A percentile compares a stretch with the other conserved stretches of the same genome.
Conservation (phyloP, 2,888 invertebrate species). For the Antitype chi region DNA sequence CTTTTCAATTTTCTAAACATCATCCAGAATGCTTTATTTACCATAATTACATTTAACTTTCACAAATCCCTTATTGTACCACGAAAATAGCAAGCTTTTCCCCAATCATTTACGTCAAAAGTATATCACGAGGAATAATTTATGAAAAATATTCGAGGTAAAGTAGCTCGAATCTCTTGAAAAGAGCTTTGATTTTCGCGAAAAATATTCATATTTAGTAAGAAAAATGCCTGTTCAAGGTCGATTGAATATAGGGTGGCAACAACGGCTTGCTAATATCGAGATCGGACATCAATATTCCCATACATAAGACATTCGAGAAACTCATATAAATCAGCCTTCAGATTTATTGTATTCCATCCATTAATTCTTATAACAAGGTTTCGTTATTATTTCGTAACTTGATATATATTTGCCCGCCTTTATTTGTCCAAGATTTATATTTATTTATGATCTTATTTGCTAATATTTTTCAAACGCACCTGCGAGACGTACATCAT, state of each 20-base stretch:
- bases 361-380: constrained; percentile 61
- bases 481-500: constrained; percentile 5
- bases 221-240: constrained; percentile 37
- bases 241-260: constrained; percentile 21
- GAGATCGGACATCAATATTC: constrained; percentile 34
- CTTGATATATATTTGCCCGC: constrained; percentile 57
- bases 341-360: constrained; percentile 65
- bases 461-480: constrained; percentile 7
- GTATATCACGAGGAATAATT: constrained; percentile 43
- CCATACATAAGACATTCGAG: constrained; percentile 42
- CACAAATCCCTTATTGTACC: constrained; percentile 45
- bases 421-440: constrained; percentile 39
- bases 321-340: constrained; percentile 55
- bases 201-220: constrained; percentile 44
- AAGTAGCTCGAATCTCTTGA: constrained; percentile 24
- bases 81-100: constrained; percentile 42
- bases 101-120: constrained; percentile 48
- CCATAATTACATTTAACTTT: constrained; percentile 45
- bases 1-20: constrained; percentile 25
- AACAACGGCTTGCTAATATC: constrained; percentile 44
- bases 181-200: constrained; percentile 48
- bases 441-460: constrained; percentile 11
- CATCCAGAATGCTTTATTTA: constrained; percentile 19
- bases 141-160: constrained; percentile 39
- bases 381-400: constrained; percentile 65